A percentile compares a stretch with the other conserved stretches of the same genome.
Conservation (phyloP, 2,113 vertebrate genomes). For the Sula dactylatra region DNA sequence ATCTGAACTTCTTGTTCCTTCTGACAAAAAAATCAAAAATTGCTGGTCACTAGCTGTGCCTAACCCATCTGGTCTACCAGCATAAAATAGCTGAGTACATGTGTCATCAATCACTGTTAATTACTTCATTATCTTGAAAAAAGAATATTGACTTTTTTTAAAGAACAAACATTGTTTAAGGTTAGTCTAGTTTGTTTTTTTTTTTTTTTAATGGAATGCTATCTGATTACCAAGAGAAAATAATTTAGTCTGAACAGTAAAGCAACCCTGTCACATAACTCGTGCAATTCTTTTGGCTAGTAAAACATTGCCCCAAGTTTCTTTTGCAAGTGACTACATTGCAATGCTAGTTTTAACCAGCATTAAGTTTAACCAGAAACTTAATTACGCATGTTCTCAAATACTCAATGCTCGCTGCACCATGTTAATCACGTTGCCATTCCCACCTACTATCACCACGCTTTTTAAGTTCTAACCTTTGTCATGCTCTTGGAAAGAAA, state of each 20-base stretch:
- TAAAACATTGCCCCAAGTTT: not conserved
- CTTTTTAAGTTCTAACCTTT: not conserved
- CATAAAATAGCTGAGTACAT: conserved; percentile 37
- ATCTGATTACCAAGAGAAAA: conserved; percentile 17
- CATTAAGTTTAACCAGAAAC: not conserved
- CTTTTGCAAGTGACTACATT: not conserved
- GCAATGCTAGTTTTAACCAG: not conserved
- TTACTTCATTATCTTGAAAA: conserved; percentile 56
- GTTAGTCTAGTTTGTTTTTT: not conserved
- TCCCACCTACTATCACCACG: not conserved
- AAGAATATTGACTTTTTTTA: conserved; percentile 39
- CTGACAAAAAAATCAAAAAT: conserved; percentile 18
- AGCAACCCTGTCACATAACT: not conserved
- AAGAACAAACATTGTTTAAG: conserved; percentile 58
- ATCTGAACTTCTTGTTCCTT: conserved; percentile 50
- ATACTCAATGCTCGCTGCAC: rapidly evolving
- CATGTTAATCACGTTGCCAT: rapidly evolving
- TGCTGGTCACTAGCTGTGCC: conserved; percentile 45
- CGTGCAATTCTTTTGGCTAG: not conserved
- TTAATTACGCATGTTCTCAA: not conserved
- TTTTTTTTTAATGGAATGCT: not conserved
- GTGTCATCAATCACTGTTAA: conserved; percentile 59
- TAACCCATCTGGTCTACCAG: conserved; percentile 47
- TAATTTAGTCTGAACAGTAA: not conserved
- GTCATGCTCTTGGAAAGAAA: not conserved